Evolutionary conservation across 2,888 invertebrate genomes (phyloP), one percentile per base, ranked within the genome.

Genomic region (Ennomos fuscantarius): DNA sequence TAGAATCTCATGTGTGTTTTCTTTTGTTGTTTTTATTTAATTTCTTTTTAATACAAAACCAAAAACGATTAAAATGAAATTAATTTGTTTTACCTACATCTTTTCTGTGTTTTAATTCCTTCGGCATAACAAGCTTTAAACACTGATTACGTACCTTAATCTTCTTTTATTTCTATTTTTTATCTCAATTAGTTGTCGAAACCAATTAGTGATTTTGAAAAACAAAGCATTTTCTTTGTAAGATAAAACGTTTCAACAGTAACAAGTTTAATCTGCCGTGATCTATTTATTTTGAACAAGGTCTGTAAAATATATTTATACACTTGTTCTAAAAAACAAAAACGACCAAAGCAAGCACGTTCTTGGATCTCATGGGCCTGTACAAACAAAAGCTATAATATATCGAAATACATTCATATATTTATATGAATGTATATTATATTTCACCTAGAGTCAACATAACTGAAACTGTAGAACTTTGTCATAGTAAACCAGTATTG

Each of bases 271-370:
- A 53, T 49, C 41, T 24, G 32, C 41, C 41, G 15, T 58, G 45
- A 59, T 53, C 40, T 53, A 43, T 58, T 53, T 54, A 53, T 50
- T 59, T 49, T 36, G 37, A 13, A 13, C 46, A 36, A 48, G 53
- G 48, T 50, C 49, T 53, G 33, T n/a, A n/a, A 34, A 59, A 58
- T 12, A 39, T 45, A 32, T 46, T 5, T 41, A 31, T 34, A 32
- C 6, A 24, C 24, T 24, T 6, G 24, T 2, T 24, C 2, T 6
- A 24, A 24, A 2, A 15, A 52, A 52, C 52, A 46, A 15, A 42
- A 32, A 15, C 15, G 43, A 52, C 43, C 39, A 47, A 41, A 52
- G 39, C 42, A 46, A 57, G 44, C 44, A 52, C 33, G 36, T 34
- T 24, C 37, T 12, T 37, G 54, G 34, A 49, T 44, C 31, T 50